phyloP scores from a whole-genome alignment of 64 coral and sea anemone genomes.

The Trachythela sp. region DNA sequence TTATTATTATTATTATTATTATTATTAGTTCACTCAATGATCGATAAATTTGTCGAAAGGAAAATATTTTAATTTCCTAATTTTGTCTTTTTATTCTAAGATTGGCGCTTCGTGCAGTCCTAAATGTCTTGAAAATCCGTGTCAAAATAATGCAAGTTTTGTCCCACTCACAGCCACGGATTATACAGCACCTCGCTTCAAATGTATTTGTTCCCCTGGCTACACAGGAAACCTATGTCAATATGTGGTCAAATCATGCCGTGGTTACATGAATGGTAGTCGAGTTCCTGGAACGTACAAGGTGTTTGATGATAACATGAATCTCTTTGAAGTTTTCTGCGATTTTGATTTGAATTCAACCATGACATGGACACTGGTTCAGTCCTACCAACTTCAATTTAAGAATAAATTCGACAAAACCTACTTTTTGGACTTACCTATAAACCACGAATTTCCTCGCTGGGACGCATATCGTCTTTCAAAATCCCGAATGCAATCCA shows the following conservation, averaged over 20 bases:
- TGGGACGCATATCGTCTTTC: slow-evolving; percentile 32
- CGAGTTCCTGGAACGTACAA: slow-evolving; percentile 22
- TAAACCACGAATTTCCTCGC: not conserved
- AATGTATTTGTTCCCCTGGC: not conserved
- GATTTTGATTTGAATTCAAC: not conserved
- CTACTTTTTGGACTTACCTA: not conserved
- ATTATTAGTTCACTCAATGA: too few relatives aligned
- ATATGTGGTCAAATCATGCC: not conserved
- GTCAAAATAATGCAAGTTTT: too few relatives aligned
- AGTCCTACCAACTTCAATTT: slow-evolving; percentile 13
- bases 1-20: too few relatives aligned
- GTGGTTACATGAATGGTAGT: not conserved
- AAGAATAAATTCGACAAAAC: not conserved
- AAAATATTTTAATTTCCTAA: too few relatives aligned
- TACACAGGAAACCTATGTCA: slow-evolving; percentile 24
- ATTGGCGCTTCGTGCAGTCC: too few relatives aligned
- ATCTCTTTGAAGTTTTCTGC: slow-evolving; percentile 31
- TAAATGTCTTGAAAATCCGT: too few relatives aligned
- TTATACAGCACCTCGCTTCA: too few relatives aligned
- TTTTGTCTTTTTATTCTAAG: too few relatives aligned
- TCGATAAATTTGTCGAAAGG: too few relatives aligned
- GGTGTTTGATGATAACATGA: not conserved
- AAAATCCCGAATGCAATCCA: slow-evolving; percentile 19
- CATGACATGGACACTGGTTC: not conserved
- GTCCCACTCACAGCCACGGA: too few relatives aligned